A percentile compares a stretch with the other conserved stretches of the same genome.
These are phyloP conservation scores for Leptodactylus fallax DNA, from an alignment of 2,797 vertebrate genomes.

Conservation along the genomic window DNA sequence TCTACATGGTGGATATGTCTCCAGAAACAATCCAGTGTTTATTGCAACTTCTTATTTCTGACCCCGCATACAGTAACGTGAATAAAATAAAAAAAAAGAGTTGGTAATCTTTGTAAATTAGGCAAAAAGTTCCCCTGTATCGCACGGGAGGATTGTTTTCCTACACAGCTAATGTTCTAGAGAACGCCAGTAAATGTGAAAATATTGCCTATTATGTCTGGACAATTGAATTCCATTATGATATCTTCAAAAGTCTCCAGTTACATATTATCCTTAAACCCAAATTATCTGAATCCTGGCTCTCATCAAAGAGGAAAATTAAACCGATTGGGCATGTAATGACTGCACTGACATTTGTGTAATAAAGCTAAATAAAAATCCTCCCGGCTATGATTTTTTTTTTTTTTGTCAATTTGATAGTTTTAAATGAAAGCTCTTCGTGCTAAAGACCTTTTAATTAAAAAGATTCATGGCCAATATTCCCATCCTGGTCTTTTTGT, in stretches of 20 bases:
- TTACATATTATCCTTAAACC: slow-evolving; percentile 63
- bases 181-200: slow-evolving; percentile 53
- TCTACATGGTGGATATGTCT: too few relatives aligned
- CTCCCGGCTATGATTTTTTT: slow-evolving; percentile 31
- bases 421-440: slow-evolving; percentile 39
- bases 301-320: slow-evolving; percentile 59
- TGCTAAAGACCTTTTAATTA: slow-evolving; percentile 46
- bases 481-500: slow-evolving; percentile 3
- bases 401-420: slow-evolving; percentile 36
- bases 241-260: slow-evolving; percentile 60
- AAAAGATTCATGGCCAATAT: slow-evolving; percentile 38
- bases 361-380: slow-evolving; percentile 60
- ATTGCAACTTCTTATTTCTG: background rate
- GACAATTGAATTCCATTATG: slow-evolving; percentile 63
- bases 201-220: slow-evolving; percentile 63
- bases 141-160: background rate
- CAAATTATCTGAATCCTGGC: slow-evolving; percentile 61
- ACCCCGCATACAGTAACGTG: background rate
- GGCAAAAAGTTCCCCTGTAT: slow-evolving; percentile 9
- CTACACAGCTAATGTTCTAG: slow-evolving; percentile 18
- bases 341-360: slow-evolving; percentile 63
- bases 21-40: background rate
- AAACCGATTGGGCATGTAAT: slow-evolving; percentile 63
- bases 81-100: background rate
- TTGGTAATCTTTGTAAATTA: slow-evolving; percentile 27